Conservation (phyloP, 2,797 vertebrate species). For the Xerus rutilus region DNA sequence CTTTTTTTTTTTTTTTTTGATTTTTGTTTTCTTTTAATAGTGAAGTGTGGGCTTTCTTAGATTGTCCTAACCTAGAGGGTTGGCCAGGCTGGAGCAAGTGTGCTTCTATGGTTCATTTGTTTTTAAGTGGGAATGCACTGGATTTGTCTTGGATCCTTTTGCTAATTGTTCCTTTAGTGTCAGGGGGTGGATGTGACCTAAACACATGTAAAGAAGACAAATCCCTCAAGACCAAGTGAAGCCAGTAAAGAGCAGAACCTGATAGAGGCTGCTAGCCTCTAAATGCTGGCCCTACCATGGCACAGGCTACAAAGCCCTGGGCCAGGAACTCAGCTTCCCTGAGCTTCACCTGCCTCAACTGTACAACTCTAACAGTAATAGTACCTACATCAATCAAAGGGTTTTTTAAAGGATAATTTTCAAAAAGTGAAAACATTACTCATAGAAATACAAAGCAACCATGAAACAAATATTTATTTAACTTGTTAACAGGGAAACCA, state of each 20-base stretch:
- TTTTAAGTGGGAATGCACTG: not conserved
- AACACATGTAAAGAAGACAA: not conserved
- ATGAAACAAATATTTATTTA: not conserved
- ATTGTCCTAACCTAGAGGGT: not conserved
- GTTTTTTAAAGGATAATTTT: not conserved
- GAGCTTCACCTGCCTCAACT: not conserved
- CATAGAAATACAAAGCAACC: not conserved
- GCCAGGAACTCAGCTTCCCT: not conserved
- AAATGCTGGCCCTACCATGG: no score
- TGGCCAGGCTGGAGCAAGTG: not conserved
- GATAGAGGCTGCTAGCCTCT: not conserved
- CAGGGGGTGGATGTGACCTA: not conserved
- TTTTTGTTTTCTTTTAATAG: slow-evolving; percentile 29
- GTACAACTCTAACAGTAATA: not conserved
- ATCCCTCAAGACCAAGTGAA: not conserved
- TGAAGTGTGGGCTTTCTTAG: not conserved
- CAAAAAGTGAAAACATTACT: not conserved
- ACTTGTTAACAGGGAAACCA: not conserved
- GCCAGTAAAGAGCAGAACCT: not conserved
- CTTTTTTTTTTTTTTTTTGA: slow-evolving; percentile 40
- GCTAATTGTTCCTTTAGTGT: slow-evolving; percentile 30
- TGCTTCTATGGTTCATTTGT: not conserved
- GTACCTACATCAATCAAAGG: not conserved
- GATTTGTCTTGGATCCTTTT: slow-evolving; percentile 22
- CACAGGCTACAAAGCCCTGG: not conserved